Percentiles rank a stretch among this genome's conserved stretches.
phyloP scores from a whole-genome alignment of 2,113 vertebrate species.

The Sapajus apella region DNA sequence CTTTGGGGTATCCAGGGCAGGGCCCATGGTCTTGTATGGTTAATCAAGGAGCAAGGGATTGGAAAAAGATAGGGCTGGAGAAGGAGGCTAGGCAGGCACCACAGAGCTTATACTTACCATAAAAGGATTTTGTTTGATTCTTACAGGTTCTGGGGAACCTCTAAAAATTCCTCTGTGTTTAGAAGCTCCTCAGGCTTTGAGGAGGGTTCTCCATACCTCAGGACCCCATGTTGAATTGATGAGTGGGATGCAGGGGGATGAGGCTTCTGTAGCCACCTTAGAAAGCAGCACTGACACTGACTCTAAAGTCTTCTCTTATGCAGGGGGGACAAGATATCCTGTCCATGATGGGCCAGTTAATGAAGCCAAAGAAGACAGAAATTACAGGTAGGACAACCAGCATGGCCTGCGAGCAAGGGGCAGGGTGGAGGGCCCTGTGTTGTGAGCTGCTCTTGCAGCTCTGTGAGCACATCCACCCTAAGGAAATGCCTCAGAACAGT shows the following conservation, averaged over 20 bases:
- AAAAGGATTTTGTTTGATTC: background rate
- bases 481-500: background rate
- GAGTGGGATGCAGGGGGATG: background rate
- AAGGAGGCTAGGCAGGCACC: background rate
- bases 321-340: conserved; percentile 99
- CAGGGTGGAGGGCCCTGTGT: background rate
- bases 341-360: conserved; percentile 99
- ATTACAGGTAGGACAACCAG: conserved; percentile 91
- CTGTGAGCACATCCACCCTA: background rate
- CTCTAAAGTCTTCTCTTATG: conserved; percentile 36
- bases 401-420: background rate
- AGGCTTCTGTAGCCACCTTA: background rate
- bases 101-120: background rate
- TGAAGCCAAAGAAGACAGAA: conserved; percentile 99
- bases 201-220: background rate
- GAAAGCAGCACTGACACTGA: background rate
- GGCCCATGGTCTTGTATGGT: background rate
- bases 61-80: background rate
- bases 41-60: background rate
- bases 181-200: background rate
- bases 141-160: background rate
- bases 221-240: no score
- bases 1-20: background rate
- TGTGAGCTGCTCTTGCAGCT: background rate
- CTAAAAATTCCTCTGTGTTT: background rate